Evolutionary conservation across 1,140 invertebrate genomes (phyloP).

Genomic region (Sarcophaga peregrina): DNA sequence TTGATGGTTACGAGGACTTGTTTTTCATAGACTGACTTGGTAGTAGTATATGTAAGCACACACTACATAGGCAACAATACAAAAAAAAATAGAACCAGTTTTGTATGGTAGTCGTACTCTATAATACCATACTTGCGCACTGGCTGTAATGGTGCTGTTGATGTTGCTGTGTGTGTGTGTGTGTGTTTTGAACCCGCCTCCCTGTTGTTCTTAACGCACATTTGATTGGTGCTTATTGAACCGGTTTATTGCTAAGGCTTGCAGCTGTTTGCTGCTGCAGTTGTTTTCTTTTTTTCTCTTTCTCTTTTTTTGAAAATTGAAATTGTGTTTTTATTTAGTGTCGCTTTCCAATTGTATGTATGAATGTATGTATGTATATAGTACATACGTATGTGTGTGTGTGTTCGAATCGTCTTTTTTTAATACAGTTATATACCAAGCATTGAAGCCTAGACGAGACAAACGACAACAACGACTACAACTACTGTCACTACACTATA

Average conservation of each 20-base stretch:
- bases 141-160: background rate
- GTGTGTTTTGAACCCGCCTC: background rate
- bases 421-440: background rate
- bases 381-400: background rate
- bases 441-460: background rate
- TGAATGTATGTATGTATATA: too few species aligned
- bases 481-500: background rate
- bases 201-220: background rate
- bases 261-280: background rate
- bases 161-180: background rate
- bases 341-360: too few species aligned
- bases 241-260: conserved; percentile 18
- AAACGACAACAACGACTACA: background rate
- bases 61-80: background rate
- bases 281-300: too few species aligned
- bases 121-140: conserved; percentile 30
- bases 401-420: background rate
- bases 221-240: conserved; percentile 33
- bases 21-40: background rate
- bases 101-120: background rate
- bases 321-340: background rate
- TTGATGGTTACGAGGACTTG: conserved; percentile 21
- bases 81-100: conserved; percentile 17
- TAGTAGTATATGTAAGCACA: background rate
- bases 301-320: background rate